Evolutionary conservation across 2,797 vertebrate genomes (phyloP), one percentile per base, ranked within the genome.

Genomic region (Perodicticus potto): DNA sequence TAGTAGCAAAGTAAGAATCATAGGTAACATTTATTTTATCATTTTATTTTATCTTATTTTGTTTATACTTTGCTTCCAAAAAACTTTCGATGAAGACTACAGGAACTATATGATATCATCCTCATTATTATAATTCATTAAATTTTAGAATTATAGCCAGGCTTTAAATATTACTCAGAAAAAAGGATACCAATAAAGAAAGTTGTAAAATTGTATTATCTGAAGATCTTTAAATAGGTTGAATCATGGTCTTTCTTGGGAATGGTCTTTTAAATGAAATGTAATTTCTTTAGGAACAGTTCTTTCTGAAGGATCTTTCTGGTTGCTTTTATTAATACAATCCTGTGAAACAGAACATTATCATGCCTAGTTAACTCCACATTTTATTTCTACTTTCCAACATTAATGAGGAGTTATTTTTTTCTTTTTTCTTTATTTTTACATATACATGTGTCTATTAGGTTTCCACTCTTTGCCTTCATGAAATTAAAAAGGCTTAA

Each of bases 381-480:
- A 63, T 87, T 92, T 67, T n/a, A n/a, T n/a, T 95, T 96, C 67
- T 55, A 10, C 61, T 93, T 91, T 94, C 80, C 40, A 40, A 65
- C 23, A 73, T 53, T 86, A 95, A 7, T 59, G 29, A 86, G 73
- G 2, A 76, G 13, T n/a, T 95, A 69, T 78, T 96, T 94, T 92
- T 80, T 69, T n/a, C n/a, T 10, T 86, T 94, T 40, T 40, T 40
- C 5, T 40, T 40, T 40, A 40, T 40, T 40, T 40, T 40, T 40
- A 40, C 40, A 40, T 40, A 40, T 40, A 40, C 40, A 40, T 40
- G 40, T 3, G 40, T 40, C 5, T 40, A 40, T 40, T 40, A 40
- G 40, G 40, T 40, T 40, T 40, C 40, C 40, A 40, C 5, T 40
- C 5, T 40, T 40, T 40, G 40, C 40, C 40, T 40, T 40, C 40